Evolutionary conservation across 2,113 vertebrate genomes (phyloP), one percentile per base, ranked within the genome.

Genomic region (Thunnus thynnus): DNA sequence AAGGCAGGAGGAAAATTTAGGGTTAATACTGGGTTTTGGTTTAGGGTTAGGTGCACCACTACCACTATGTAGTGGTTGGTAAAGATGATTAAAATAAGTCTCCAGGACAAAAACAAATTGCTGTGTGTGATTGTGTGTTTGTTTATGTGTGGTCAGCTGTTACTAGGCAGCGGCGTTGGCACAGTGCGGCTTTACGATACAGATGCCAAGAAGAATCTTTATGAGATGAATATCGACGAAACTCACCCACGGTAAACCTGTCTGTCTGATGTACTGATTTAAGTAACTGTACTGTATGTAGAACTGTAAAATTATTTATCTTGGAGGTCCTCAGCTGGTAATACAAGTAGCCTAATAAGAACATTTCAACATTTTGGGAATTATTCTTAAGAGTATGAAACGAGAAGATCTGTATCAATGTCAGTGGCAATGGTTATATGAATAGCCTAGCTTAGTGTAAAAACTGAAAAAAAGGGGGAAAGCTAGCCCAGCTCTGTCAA

Each of bases 131-230:
- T 1, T 68, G 22, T 66, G 25, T 69, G 44, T 69, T n/a, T 51
- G 54, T 67, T 18, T 77, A 61, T 84, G 44, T 86, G 61, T 46
- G 20, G 8, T 72, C 85, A 99, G 98, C 91, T 99, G n/a, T 86
- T 99, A 67, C 92, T 99, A 73, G 98, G 98, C 81, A 99, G 97
- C 7, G 97, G 97, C 0, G 96, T 98, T 0, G 97, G 98, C 4
- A 99, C 97, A 0, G 98, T 99, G 51, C 95, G 97, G 22, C 96
- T 99, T 2, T 99, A 99, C 4, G 98, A 99, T 82, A 99, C 98
- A 0, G 97, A 99, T 36, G 97, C 97, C 0, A 99, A 99, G 96
- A 99, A 99, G 94, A 99, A 96, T 76, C 96, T 99, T 36, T 99
- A 97, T 56, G 98, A 99, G 91, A 97, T 99, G 93, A 96, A 86